Percentiles rank a stretch among this genome's conserved stretches.
phyloP scores from a whole-genome alignment of 2,113 vertebrate genomes.

The Toxotes jaculatrix region DNA sequence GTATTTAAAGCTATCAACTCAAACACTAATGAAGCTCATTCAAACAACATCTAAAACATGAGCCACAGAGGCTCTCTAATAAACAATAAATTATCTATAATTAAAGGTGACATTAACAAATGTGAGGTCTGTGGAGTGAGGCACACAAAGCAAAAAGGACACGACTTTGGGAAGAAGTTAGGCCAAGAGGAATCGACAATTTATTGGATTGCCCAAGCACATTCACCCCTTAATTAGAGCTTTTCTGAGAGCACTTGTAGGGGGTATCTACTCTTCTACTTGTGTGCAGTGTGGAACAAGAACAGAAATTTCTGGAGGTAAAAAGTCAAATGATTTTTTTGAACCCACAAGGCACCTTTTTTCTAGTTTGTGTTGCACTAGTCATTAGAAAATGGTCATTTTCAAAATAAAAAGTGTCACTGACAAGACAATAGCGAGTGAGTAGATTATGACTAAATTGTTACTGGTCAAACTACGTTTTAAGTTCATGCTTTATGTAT shows the following conservation, averaged over 20 bases:
- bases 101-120: background rate
- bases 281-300: no score
- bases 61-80: background rate
- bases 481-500: background rate
- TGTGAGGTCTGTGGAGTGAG: background rate
- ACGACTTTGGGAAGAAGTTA: background rate
- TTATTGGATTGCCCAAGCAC: background rate
- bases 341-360: no score
- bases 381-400: no score
- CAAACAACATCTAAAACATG: background rate
- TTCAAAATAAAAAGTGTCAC: no score
- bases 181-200: background rate
- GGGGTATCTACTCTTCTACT: no score
- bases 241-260: no score
- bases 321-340: no score
- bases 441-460: no score
- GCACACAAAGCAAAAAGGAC: background rate
- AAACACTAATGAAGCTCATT: constrained; percentile 13
- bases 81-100: background rate
- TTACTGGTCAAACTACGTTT: background rate
- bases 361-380: no score
- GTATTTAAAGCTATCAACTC: constrained; percentile 12
- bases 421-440: no score
- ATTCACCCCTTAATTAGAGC: background rate
- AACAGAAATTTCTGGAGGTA: no score